Evolutionary conservation across 1,140 invertebrate genomes (phyloP).

Genomic region (Marisa cornuarietis): DNA sequence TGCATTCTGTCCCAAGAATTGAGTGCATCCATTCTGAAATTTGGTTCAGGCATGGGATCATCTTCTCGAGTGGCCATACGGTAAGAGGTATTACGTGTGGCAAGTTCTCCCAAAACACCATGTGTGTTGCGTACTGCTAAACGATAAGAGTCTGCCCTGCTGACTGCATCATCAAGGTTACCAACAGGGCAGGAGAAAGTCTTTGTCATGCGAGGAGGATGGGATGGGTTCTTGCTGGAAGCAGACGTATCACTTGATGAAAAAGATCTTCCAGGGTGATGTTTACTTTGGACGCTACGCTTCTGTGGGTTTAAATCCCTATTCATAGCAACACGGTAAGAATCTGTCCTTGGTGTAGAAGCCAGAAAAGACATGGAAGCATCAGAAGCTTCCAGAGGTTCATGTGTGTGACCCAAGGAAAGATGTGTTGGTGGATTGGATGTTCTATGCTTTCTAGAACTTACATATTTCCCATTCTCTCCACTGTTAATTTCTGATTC

Average conservation of each 20-base stretch:
- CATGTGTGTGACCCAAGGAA: slow-evolving; percentile 10
- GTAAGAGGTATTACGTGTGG: slow-evolving; percentile 49
- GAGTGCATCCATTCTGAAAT: slow-evolving; percentile 43
- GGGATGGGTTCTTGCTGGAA: not conserved
- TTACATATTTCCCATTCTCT: not conserved
- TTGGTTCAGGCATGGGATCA: slow-evolving; percentile 28
- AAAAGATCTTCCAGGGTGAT: not conserved
- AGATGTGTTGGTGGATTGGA: not conserved
- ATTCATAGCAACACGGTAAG: slow-evolving; percentile 53
- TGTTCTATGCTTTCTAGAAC: not conserved
- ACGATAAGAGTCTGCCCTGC: slow-evolving; percentile 56
- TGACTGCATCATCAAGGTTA: slow-evolving; percentile 25
- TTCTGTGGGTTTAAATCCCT: slow-evolving; percentile 9
- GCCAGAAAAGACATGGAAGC: not conserved
- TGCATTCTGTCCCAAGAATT: slow-evolving; percentile 30
- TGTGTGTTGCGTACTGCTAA: slow-evolving; percentile 53
- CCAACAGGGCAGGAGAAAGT: slow-evolving; percentile 21
- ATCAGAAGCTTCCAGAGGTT: not conserved
- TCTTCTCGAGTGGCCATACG: slow-evolving; percentile 46
- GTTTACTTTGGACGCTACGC: not conserved
- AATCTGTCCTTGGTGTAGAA: slow-evolving; percentile 38
- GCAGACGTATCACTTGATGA: not conserved
- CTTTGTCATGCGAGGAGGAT: not conserved
- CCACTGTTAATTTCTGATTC: not conserved
- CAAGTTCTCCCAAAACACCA: slow-evolving; percentile 34